phyloP scores from a whole-genome alignment of 2,797 vertebrate species.

The Argyrosomus regius region DNA sequence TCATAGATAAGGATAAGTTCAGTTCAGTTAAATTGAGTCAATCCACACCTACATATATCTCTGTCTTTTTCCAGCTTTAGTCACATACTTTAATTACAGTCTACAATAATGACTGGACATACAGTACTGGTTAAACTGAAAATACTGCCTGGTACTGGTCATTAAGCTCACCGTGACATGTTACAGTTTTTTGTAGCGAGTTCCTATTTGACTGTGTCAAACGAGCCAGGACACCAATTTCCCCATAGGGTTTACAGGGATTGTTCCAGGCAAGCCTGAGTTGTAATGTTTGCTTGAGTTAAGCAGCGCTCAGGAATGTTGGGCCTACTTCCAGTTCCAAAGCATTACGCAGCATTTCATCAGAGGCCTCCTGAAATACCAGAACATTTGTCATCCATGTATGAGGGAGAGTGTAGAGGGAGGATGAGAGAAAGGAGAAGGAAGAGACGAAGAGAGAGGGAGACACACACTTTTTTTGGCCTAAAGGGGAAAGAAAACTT shows the following conservation, averaged over 20 bases:
- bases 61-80: not conserved
- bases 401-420: not conserved
- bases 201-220: not conserved
- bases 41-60: not conserved
- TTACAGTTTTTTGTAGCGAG: not conserved
- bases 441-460: not conserved
- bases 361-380: constrained; percentile 17
- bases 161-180: not conserved
- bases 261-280: constrained; percentile 6
- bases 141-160: not conserved
- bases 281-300: not conserved
- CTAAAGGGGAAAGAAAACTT: constrained; percentile 19
- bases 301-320: constrained; percentile 19
- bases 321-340: constrained; percentile 2
- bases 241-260: not conserved
- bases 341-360: constrained; percentile 22
- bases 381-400: constrained; percentile 4
- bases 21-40: not conserved
- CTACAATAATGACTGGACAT: not conserved
- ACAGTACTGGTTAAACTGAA: not conserved
- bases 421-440: not conserved
- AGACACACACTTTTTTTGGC: not conserved
- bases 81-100: not conserved
- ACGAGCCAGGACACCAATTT: not conserved
- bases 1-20: not conserved